A percentile compares a stretch with the other conserved stretches of the same genome.
phyloP scores from a whole-genome alignment of 2,113 vertebrate species.

The Pyxicephalus adspersus region DNA sequence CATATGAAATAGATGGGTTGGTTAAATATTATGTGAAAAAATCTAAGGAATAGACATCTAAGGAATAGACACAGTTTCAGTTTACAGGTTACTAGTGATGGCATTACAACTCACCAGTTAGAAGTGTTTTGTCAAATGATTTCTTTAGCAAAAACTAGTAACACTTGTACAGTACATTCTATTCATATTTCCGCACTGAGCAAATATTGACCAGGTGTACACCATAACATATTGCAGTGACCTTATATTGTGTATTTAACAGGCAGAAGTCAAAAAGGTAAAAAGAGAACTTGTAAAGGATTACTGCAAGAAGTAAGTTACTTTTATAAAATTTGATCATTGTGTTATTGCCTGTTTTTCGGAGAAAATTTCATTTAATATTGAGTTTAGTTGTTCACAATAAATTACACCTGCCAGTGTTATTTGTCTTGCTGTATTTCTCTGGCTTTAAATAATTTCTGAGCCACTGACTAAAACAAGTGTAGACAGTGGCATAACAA shows the following conservation, averaged over 20 bases:
- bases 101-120: neutral
- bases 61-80: too few species aligned
- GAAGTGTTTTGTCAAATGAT: neutral
- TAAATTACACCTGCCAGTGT: too few species aligned
- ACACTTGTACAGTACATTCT: neutral
- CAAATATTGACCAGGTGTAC: neutral
- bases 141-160: neutral
- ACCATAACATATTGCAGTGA: neutral
- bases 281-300: constrained; percentile 73
- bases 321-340: neutral
- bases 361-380: too few species aligned
- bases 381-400: too few species aligned
- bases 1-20: too few species aligned
- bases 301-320: constrained; percentile 73
- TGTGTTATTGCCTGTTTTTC: neutral
- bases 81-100: neutral
- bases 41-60: too few species aligned
- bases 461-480: too few species aligned
- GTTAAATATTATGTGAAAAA: too few species aligned
- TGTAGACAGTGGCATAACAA: too few species aligned
- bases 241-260: constrained; percentile 26
- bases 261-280: constrained; percentile 73
- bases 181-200: neutral
- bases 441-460: too few species aligned
- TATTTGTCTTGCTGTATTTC: too few species aligned